Base-by-base conservation (phyloP, 2,888 invertebrate genomes). In the Mantis religiosa region DNA sequence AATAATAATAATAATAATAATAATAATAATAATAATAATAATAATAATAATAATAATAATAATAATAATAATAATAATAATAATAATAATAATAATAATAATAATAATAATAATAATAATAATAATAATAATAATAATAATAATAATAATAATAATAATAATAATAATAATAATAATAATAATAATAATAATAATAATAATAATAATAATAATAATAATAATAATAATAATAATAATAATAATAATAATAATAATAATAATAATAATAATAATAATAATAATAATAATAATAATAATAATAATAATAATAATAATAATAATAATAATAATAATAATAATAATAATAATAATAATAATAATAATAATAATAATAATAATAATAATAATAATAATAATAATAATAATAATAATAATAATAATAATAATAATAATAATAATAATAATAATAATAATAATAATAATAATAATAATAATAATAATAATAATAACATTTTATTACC, bases 41-140 rank as follows among this genome's bases (percentile, higher is more conserved):
- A 82, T 82, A 82, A 82, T 82, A 82, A 82, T 82, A 82, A 82
- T 82, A 82, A 82, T 82, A 82, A 82, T 82, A 82, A 82, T 82
- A 82, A 82, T 82, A 82, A 82, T 82, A 85, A 85, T 28, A 30
- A 85, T 34, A 85, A 85, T 85, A 34, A 85, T 30, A 30, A 34
- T 30, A 85, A 85, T 85, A 85, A 85, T 28, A 28, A 30, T 27
- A 27, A 34, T 27, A 30, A 85, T 27, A 30, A 28, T 27, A 20
- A 15, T 28, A 25, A 28, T 85, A 28, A 30, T 85, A 28, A 34
- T 85, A 30, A 85, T 85, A 85, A 85, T 85, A 85, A 85, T 85
- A 85, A 85, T 85, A 85, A 85, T 85, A 85, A 85, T 85, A 85
- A 85, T 85, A 85, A 85, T 85, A 85, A 85, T 85, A 85, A 85